Conservation (phyloP, 2,113 vertebrate genomes). For the Paradisaea rubra region DNA sequence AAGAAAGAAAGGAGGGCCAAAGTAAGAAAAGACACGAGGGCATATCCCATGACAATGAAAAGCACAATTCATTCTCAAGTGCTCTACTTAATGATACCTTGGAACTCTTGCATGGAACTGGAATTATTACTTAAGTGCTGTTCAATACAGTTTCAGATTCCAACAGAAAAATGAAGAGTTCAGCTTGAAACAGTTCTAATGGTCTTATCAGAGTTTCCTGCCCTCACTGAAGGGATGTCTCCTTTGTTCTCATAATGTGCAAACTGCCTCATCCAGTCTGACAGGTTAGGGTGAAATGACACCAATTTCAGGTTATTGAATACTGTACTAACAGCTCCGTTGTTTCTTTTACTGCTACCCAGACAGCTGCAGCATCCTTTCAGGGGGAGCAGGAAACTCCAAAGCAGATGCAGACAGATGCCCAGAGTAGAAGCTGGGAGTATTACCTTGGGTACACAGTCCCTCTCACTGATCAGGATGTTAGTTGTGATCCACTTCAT, state of each 20-base stretch:
- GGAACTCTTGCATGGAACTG: background rate
- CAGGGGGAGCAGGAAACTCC: background rate
- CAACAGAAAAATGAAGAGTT: background rate
- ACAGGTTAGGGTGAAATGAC: conserved; percentile 6
- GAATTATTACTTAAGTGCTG: background rate
- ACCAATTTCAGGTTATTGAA: conserved; percentile 19
- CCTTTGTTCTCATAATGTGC: conserved; percentile 12
- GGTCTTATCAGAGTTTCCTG: background rate
- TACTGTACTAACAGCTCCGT: background rate
- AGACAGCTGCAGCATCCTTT: background rate
- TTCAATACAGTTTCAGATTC: background rate
- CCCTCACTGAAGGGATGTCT: background rate
- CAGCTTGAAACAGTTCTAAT: background rate
- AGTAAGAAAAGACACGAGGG: background rate
- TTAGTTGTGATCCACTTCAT: background rate
- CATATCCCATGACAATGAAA: background rate
- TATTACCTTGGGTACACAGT: background rate
- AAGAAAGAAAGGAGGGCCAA: background rate
- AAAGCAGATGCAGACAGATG: background rate
- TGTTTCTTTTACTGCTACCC: background rate
- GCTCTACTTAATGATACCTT: background rate
- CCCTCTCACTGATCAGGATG: background rate
- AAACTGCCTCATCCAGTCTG: conserved; percentile 2
- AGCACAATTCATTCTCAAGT: conserved; percentile 4
- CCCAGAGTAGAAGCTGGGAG: background rate